Conservation (phyloP, 2,888 invertebrate genomes). For the Iphiclides podalirius region DNA sequence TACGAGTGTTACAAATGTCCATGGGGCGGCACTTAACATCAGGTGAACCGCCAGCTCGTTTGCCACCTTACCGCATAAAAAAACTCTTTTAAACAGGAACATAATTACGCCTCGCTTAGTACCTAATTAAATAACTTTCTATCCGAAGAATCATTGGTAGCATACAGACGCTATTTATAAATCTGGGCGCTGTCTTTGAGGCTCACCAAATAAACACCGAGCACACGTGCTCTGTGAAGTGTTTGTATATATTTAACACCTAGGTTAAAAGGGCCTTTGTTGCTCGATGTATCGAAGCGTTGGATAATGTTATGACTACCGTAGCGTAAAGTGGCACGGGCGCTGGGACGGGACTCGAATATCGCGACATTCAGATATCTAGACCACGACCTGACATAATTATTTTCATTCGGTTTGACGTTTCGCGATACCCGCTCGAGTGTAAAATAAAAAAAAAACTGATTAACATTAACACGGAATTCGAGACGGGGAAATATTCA, state of each 20-base stretch:
- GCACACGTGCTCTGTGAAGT: background rate
- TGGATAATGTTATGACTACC: slow-evolving; percentile 54
- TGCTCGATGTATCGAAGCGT: slow-evolving; percentile 38
- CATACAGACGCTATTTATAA: background rate
- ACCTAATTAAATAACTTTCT: too few species aligned
- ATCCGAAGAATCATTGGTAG: too few species aligned
- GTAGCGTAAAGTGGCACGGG: slow-evolving; percentile 33
- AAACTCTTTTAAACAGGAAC: too few species aligned
- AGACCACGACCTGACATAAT: slow-evolving; percentile 42
- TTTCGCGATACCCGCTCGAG: slow-evolving; percentile 36
- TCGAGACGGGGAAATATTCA: background rate
- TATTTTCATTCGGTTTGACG: slow-evolving; percentile 42
- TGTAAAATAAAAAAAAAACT: slow-evolving; percentile 11
- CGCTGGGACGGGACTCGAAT: slow-evolving; percentile 37
- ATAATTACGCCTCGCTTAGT: too few species aligned
- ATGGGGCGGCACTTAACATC: too few species aligned
- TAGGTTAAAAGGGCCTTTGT: slow-evolving; percentile 28
- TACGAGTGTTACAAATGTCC: too few species aligned
- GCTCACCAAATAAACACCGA: background rate
- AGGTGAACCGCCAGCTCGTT: too few species aligned
- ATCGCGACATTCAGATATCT: slow-evolving; percentile 41
- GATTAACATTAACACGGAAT: slow-evolving; percentile 24
- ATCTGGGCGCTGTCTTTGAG: background rate
- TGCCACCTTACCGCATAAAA: too few species aligned
- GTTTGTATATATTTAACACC: slow-evolving; percentile 38